These are phyloP conservation scores for Stenichneumon culpator DNA, from an alignment of 2,888 invertebrate species.

Conservation along the genomic window DNA sequence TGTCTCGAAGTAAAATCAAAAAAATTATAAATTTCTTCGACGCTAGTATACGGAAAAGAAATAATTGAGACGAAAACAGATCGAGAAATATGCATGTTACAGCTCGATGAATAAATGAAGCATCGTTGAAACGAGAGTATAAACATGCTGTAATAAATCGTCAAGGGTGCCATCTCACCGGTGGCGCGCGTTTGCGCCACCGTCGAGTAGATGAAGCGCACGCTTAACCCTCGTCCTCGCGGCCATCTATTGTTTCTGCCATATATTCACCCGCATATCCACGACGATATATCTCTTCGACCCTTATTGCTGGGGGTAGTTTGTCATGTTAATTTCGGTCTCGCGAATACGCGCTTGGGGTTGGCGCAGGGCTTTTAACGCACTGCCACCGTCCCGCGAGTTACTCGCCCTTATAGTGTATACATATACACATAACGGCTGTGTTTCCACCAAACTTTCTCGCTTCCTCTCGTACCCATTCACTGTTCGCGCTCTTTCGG, in stretches of 20 bases:
- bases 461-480: slow-evolving; percentile 19
- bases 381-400: slow-evolving; percentile 83
- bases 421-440: slow-evolving; percentile 4
- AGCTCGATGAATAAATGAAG: slow-evolving; percentile 13
- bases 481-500: slow-evolving; percentile 55
- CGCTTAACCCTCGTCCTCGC: slow-evolving; percentile 71
- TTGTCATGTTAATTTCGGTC: slow-evolving; percentile 85
- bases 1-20: slow-evolving; percentile 7
- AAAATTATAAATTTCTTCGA: background rate
- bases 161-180: slow-evolving; percentile 40
- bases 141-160: slow-evolving; percentile 58
- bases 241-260: slow-evolving; percentile 83
- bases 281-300: slow-evolving; percentile 83
- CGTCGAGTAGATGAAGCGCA: slow-evolving; percentile 64
- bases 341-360: slow-evolving; percentile 78
- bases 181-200: slow-evolving; percentile 42
- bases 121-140: slow-evolving; percentile 24
- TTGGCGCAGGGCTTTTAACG: slow-evolving; percentile 84
- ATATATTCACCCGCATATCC: slow-evolving; percentile 83
- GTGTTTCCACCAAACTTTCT: slow-evolving; percentile 44
- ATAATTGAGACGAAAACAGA: background rate
- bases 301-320: slow-evolving; percentile 85
- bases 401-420: slow-evolving; percentile 32
- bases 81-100: slow-evolving; percentile 5
- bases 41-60: background rate